Evolutionary conservation across 2,113 vertebrate genomes (phyloP), one percentile per base, ranked within the genome.

Genomic region (Ploceus nigricollis): DNA sequence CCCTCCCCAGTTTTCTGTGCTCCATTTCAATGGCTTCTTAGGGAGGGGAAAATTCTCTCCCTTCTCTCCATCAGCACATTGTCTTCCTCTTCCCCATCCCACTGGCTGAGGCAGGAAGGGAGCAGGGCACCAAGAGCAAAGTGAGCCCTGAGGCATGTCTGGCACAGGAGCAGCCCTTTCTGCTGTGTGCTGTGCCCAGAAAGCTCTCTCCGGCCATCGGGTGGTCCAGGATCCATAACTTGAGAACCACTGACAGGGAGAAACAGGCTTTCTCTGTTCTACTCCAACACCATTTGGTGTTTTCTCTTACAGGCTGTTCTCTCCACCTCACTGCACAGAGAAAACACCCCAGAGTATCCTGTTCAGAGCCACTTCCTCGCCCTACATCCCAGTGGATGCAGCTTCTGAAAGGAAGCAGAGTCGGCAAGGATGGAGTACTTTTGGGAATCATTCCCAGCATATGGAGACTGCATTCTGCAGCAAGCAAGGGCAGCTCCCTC

Each of bases 341-440:
- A 95, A 96, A 97, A 97, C 93, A 96, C 93, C 96, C 93, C 86
- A 69, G 96, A 94, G 96, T 94, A 96, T 96, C 94, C 94, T 97
- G 95, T 95, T 96, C 89, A 91, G 92, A 95, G 92, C 82, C 93
- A 88, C 77, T 94, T 94, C 94, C 87, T 95, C n/a, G 30, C 79
- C 66, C 88, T 69, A 58, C 82, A 85, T 92, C 93, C 90, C 92
- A 71, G 80, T 94, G 95, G 93, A 92, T 93, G 92, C 80, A 90
- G 75, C 87, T 86, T 94, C 70, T 82, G 83, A 96, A 96, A 95
- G 93, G 83, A 96, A 96, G 92, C 84, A 31, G 85, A 93, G 80
- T 68, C 91, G 69, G 94, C 89, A 81, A 82, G 76, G 90, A 93
- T 37, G 76, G 85, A 95, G 91, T 68, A 82, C 94, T 88, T 95